Percentiles rank a stretch among this genome's conserved stretches.
Conservation (phyloP, 2,888 invertebrate species). For the Noctua pronuba region DNA sequence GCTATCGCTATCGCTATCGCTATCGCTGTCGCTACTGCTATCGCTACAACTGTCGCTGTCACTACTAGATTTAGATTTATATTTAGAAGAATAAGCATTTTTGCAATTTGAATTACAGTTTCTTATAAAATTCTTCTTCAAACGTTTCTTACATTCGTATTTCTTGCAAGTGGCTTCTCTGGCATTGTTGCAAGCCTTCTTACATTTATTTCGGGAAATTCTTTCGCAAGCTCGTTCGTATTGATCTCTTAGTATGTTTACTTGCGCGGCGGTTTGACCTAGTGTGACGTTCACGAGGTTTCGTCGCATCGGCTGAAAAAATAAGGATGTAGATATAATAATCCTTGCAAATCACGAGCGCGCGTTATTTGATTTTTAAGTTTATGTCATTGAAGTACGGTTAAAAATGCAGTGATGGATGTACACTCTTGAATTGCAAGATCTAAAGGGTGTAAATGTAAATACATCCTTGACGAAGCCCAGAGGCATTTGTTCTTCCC, state of each 20-base stretch:
- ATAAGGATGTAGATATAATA: not conserved
- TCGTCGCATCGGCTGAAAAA: conserved; percentile 27
- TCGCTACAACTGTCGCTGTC: not conserved
- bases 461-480: not conserved
- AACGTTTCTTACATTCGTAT: conserved; percentile 59
- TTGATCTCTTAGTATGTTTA: conserved; percentile 72
- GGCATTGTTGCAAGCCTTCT: conserved; percentile 68
- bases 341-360: not conserved
- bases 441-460: not conserved
- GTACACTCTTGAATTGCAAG: not conserved
- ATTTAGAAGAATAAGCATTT: conserved; percentile 46
- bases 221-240: conserved; percentile 74
- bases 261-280: not conserved
- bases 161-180: conserved; percentile 62
- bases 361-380: too few relatives aligned
- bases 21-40: not conserved
- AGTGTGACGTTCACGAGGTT: not conserved
- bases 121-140: conserved; percentile 65
- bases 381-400: not conserved
- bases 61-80: conserved; percentile 4
- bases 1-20: conserved; percentile 16
- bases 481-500: not conserved
- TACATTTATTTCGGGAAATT: conserved; percentile 71
- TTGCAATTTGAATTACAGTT: conserved; percentile 72
- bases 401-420: not conserved